These are phyloP conservation scores for Champsocephalus gunnari DNA, from an alignment of 2,797 vertebrate species.

Conservation along the genomic window DNA sequence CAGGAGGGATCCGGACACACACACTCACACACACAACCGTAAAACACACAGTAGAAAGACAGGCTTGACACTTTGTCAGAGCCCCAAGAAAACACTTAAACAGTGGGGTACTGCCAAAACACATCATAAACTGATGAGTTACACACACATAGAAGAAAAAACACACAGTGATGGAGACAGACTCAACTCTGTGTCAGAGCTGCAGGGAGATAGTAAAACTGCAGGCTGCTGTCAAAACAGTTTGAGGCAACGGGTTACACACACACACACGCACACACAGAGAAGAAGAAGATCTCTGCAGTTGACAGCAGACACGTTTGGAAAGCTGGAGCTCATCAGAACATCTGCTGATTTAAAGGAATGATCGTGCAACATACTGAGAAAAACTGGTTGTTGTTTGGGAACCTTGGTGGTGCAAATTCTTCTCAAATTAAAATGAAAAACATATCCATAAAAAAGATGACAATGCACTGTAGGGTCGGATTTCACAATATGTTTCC, in stretches of 20 bases:
- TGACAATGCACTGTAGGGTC: not conserved
- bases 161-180: conserved; percentile 15
- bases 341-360: conserved; percentile 22
- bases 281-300: not conserved
- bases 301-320: conserved; percentile 1
- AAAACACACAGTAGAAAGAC: conserved; percentile 45
- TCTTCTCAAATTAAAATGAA: not conserved
- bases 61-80: conserved; percentile 53
- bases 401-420: not conserved
- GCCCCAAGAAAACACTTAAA: conserved; percentile 73
- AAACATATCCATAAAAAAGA: not conserved
- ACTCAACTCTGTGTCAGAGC: conserved; percentile 21
- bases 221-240: conserved; percentile 47
- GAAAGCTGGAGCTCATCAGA: conserved; percentile 25
- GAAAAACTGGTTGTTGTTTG: not conserved
- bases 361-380: not conserved
- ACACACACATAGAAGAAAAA: conserved; percentile 17
- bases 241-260: not conserved
- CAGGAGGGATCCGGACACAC: conserved; percentile 28
- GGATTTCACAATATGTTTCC: not conserved
- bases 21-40: conserved; percentile 15
- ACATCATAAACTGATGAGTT: conserved; percentile 51
- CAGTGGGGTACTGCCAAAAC: conserved; percentile 64
- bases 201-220: conserved; percentile 48
- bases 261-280: no score